phyloP scores from a whole-genome alignment of 2,797 vertebrate species.

The Falco cherrug region DNA sequence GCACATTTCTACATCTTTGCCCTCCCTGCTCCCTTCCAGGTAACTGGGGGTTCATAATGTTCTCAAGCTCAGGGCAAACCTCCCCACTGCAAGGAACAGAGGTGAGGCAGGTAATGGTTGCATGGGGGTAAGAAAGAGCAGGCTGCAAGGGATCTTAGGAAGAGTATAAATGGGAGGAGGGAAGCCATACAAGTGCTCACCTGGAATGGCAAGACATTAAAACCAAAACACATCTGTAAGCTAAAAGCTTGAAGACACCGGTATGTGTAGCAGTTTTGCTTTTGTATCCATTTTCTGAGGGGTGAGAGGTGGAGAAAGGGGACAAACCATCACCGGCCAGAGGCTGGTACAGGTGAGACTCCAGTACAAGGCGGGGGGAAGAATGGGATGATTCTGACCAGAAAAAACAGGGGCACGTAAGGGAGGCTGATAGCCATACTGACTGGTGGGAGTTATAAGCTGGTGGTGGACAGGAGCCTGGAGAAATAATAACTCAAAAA shows the following conservation, averaged over 20 bases:
- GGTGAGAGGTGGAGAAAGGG: not conserved
- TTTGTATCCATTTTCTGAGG: not conserved
- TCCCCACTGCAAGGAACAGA: not conserved
- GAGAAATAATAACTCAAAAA: not conserved
- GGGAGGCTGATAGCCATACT: not conserved
- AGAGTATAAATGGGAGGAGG: not conserved
- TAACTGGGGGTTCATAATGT: not conserved
- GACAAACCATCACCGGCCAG: not conserved
- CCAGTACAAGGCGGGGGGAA: not conserved
- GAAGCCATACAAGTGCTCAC: not conserved
- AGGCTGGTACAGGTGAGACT: not conserved
- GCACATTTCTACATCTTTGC: not conserved
- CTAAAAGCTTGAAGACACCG: not conserved
- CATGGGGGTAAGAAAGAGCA: not conserved
- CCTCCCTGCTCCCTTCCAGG: not conserved
- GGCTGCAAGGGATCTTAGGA: not conserved
- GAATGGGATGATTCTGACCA: not conserved
- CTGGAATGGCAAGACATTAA: not conserved
- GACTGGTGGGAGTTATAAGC: not conserved
- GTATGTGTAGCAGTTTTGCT: not conserved
- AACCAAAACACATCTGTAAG: not conserved
- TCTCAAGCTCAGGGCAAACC: not conserved
- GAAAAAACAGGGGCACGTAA: fast-evolving
- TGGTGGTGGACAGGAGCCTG: not conserved
- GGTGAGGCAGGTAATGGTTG: not conserved